These are phyloP conservation scores for Zhuqinia jingwanae DNA, from an alignment of 2,888 invertebrate genomes.

Conservation along the genomic window DNA sequence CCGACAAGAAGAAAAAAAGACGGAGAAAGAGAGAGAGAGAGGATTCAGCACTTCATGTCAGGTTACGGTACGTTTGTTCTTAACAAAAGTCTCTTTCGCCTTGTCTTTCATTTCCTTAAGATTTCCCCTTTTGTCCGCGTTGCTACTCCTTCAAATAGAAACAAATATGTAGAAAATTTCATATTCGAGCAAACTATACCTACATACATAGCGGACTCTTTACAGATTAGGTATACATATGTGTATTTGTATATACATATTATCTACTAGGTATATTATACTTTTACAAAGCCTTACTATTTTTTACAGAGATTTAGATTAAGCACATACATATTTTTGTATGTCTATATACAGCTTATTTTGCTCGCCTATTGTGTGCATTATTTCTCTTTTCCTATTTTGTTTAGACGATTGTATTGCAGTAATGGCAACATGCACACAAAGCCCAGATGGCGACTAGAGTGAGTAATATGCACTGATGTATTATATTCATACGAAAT, in stretches of 20 bases:
- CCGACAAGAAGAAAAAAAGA: too few species aligned
- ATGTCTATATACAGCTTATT: neutral
- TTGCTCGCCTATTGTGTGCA: neutral
- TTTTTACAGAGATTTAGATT: neutral
- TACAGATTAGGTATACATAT: neutral
- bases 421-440: conserved; percentile 34
- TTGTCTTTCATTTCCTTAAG: conserved; percentile 60
- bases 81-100: conserved; percentile 64
- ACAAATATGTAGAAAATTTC: conserved; percentile 41
- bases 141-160: conserved; percentile 2
- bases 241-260: conserved; percentile 32
- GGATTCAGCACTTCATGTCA: conserved; percentile 54
- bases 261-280: too few species aligned
- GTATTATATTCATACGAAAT: conserved; percentile 52
- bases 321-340: neutral
- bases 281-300: too few species aligned
- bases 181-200: neutral
- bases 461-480: neutral
- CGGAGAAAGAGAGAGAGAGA: neutral
- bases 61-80: conserved; percentile 73
- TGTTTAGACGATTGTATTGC: conserved; percentile 30
- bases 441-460: conserved; percentile 16
- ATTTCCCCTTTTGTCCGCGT: conserved; percentile 59
- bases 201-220: too few species aligned
- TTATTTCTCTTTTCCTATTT: neutral